These are phyloP conservation scores for Thyatira batis DNA, from an alignment of 2,888 invertebrate genomes.

Conservation along the genomic window DNA sequence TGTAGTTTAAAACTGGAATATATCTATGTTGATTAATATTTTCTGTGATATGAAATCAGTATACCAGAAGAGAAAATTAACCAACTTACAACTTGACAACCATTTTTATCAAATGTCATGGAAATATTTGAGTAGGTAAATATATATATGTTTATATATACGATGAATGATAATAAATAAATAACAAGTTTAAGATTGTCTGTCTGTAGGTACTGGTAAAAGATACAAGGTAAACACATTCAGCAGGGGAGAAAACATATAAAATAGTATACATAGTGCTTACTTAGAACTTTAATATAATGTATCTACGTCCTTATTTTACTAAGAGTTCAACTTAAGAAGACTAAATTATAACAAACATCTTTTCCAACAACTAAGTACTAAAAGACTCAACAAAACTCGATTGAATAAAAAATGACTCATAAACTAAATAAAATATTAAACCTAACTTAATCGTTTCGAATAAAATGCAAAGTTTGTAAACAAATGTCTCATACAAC, in stretches of 20 bases:
- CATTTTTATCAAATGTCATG: not conserved
- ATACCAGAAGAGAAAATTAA: not conserved
- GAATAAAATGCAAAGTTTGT: slow-evolving; percentile 12
- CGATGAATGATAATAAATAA: too few relatives aligned
- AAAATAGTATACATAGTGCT: not conserved
- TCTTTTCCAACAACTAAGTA: slow-evolving; percentile 65
- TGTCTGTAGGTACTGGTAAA: too few relatives aligned
- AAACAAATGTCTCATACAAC: slow-evolving; percentile 6
- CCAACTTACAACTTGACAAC: not conserved
- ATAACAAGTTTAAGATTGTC: too few relatives aligned
- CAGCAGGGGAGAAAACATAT: slow-evolving; percentile 12
- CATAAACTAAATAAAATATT: slow-evolving; percentile 27
- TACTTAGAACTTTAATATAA: slow-evolving; percentile 9
- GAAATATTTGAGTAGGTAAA: not conserved
- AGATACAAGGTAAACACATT: not conserved
- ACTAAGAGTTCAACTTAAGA: too few relatives aligned
- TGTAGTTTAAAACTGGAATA: slow-evolving; percentile 2
- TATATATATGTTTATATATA: not conserved
- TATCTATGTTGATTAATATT: not conserved
- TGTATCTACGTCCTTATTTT: too few relatives aligned
- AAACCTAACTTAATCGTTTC: slow-evolving; percentile 18
- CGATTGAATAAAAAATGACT: slow-evolving; percentile 31
- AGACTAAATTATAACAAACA: slow-evolving; percentile 52
- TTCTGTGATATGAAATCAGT: not conserved
- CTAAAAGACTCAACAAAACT: slow-evolving; percentile 57